These are phyloP conservation scores for Sitta europaea DNA, from an alignment of 2,113 vertebrate species.

Conservation along the genomic window DNA sequence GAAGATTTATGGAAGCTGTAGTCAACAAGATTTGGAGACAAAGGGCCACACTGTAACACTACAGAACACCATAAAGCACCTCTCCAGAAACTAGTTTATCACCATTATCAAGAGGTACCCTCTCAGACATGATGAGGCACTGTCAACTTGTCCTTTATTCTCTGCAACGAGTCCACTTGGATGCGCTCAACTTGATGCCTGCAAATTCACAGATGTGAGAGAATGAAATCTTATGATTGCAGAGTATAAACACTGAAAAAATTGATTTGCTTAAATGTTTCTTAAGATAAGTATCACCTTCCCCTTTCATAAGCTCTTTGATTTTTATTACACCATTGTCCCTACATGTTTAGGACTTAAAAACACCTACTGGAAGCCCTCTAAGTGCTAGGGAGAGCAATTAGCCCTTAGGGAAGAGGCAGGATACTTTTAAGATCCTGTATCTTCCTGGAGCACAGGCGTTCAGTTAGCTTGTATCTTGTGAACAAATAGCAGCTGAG, in stretches of 20 bases:
- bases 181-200: not conserved
- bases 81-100: not conserved
- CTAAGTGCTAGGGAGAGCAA: not conserved
- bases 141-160: not conserved
- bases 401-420: not conserved
- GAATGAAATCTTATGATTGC: not conserved
- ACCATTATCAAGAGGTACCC: not conserved
- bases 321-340: not conserved
- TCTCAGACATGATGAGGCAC: not conserved
- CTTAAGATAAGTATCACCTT: not conserved
- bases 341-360: not conserved
- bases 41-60: not conserved
- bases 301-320: not conserved
- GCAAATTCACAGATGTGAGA: not conserved
- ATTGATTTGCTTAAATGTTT: not conserved
- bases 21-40: not conserved
- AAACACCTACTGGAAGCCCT: not conserved
- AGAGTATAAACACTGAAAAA: not conserved
- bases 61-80: not conserved
- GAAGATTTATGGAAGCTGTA: not conserved
- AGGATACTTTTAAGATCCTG: not conserved
- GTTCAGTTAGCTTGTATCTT: not conserved
- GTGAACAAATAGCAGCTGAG: not conserved
- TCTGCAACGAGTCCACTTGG: not conserved
- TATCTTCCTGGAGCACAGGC: not conserved